Evolutionary conservation across 2,888 invertebrate genomes (phyloP).

Genomic region (Leptinotarsa rubiginosa): DNA sequence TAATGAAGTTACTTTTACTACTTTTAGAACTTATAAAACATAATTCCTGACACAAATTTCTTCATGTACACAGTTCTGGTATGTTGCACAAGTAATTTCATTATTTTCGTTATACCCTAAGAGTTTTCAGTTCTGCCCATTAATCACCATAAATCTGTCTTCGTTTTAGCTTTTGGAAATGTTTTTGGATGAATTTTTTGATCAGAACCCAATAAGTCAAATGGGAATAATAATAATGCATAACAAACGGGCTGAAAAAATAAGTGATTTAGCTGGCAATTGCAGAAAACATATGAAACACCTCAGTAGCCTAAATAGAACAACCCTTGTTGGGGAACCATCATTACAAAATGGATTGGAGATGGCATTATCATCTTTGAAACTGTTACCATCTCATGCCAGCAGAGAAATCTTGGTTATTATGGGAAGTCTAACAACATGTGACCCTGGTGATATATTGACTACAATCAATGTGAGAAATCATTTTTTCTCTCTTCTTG

Average conservation of each 20-base stretch:
- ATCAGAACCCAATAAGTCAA: constrained; percentile 98
- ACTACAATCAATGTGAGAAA: constrained; percentile 79
- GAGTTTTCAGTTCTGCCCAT: too few relatives aligned
- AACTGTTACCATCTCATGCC: constrained; percentile 92
- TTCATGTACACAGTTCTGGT: too few relatives aligned
- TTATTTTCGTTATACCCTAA: too few relatives aligned
- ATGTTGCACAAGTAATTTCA: too few relatives aligned
- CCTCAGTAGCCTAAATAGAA: constrained; percentile 73
- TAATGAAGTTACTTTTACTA: too few relatives aligned
- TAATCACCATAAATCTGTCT: neutral
- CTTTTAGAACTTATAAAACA: too few relatives aligned
- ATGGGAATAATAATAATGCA: constrained; percentile 91
- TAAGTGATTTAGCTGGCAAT: constrained; percentile 91
- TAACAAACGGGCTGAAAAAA: constrained; percentile 93
- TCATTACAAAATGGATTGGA: constrained; percentile 96
- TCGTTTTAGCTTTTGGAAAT: constrained; percentile 84
- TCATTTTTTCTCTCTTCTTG: too few relatives aligned
- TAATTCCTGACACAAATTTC: too few relatives aligned
- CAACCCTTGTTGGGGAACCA: constrained; percentile 88
- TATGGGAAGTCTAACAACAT: constrained; percentile 94
- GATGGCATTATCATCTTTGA: constrained; percentile 84
- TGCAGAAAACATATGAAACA: constrained; percentile 83
- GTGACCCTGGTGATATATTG: constrained; percentile 94
- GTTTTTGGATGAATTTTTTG: constrained; percentile 97
- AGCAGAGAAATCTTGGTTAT: constrained; percentile 93